phyloP scores from a whole-genome alignment of 1,140 invertebrate species.

The Apocrypta bakeri region DNA sequence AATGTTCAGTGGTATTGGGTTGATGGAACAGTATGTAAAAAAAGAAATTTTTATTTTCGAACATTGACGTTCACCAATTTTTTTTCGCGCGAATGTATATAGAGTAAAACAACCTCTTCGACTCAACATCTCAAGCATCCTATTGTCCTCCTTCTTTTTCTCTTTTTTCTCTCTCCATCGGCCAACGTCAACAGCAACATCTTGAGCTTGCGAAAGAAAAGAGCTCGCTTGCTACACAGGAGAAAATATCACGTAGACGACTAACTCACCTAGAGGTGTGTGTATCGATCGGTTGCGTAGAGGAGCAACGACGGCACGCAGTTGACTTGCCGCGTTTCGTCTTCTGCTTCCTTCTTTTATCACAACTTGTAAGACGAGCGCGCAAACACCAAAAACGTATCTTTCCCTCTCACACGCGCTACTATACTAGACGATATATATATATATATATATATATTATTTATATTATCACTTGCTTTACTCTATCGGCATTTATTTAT shows the following conservation, averaged over 20 bases:
- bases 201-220: neutral
- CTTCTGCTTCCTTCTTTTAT: neutral
- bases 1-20: no score
- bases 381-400: neutral
- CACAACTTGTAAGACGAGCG: neutral
- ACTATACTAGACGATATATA: neutral
- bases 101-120: neutral
- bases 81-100: no score
- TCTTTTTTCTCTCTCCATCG: neutral
- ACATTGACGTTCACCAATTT: no score
- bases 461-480: no score
- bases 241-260: neutral
- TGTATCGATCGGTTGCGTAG: conserved; percentile 34
- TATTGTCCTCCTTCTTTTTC: neutral
- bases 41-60: no score
- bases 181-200: neutral
- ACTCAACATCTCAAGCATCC: neutral
- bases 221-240: neutral
- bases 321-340: neutral
- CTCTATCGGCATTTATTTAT: no score
- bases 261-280: conserved; percentile 34
- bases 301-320: neutral
- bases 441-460: neutral
- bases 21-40: no score
- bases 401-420: neutral